phyloP scores from a whole-genome alignment of 2,113 vertebrate genomes.

The Pelvicachromis taeniatus region DNA sequence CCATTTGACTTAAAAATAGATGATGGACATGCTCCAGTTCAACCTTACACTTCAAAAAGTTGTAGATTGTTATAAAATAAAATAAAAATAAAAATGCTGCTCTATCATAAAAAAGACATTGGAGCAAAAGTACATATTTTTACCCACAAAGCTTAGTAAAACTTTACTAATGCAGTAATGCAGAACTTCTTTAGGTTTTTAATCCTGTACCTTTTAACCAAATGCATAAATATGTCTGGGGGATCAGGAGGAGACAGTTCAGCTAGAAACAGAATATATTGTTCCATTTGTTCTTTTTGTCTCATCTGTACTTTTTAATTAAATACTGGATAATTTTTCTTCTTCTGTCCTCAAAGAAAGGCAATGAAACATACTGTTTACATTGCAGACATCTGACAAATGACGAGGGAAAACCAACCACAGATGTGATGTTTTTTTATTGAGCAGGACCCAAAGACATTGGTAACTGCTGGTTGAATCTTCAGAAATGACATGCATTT shows the following conservation, averaged over 20 bases:
- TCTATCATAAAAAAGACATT: background rate
- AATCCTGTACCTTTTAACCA: background rate
- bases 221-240: background rate
- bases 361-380: background rate
- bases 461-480: background rate
- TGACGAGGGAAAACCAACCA: background rate
- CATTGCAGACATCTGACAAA: background rate
- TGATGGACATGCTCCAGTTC: background rate
- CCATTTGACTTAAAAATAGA: background rate
- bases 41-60: background rate
- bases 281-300: background rate
- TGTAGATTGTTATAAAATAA: background rate
- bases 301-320: background rate
- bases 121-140: background rate
- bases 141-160: background rate
- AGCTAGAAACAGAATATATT: background rate
- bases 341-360: background rate
- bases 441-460: background rate
- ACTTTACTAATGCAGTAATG: background rate
- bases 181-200: background rate
- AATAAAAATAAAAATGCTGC: background rate
- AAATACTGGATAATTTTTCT: background rate
- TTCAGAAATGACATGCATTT: background rate
- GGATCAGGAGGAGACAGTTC: background rate
- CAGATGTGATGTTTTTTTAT: background rate